Evolutionary conservation across 2,888 invertebrate species (phyloP), one percentile per base, ranked within the genome.

Genomic region (Zootermopsis nevadensis): DNA sequence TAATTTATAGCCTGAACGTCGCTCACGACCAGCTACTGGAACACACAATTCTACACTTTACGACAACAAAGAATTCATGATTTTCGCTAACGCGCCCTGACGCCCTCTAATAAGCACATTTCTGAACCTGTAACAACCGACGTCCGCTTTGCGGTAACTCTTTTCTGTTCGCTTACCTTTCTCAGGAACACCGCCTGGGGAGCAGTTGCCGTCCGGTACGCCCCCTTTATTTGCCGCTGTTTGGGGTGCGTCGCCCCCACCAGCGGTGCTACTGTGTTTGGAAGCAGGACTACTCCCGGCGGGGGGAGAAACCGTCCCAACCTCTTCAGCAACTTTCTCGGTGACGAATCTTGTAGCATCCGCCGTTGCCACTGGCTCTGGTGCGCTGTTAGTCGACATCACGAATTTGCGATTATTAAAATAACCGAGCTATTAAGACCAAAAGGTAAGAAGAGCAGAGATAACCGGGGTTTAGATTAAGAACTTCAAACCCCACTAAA

Each of bases 131-230:
- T 12, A 42, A 42, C 38, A 15, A n/a, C 48, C 15, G 10, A 8
- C 24, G 4, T 12, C 6, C n/a, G n/a, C 15, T 27, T 8, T 60
- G 3, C n/a, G n/a, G n/a, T 60, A n/a, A 60, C 27, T 27, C 6
- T n/a, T 60, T 15, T 48, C 3, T 48, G 0, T 86, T 86, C 87
- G 87, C 87, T 87, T 87, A 87, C 83, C 83, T 83, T 83, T 83
- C 35, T 82, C 79, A 33, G 84, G 77, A 38, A 24, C 81, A 35
- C 27, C 83, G 10, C 81, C 77, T 15, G 77, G 55, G 60, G 77
- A 42, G 66, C 83, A 82, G 83, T 81, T 81, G 35, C 83, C 82
- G n/a, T 83, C 85, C 74, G 83, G 84, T 79, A 80, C 83, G 80
- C 30, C 82, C 82, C 77, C 83, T 66, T 82, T 77, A 66, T 66